Evolutionary conservation across 2,888 invertebrate species (phyloP), one percentile per base, ranked within the genome.

Genomic region (Choristoneura rosaceana): DNA sequence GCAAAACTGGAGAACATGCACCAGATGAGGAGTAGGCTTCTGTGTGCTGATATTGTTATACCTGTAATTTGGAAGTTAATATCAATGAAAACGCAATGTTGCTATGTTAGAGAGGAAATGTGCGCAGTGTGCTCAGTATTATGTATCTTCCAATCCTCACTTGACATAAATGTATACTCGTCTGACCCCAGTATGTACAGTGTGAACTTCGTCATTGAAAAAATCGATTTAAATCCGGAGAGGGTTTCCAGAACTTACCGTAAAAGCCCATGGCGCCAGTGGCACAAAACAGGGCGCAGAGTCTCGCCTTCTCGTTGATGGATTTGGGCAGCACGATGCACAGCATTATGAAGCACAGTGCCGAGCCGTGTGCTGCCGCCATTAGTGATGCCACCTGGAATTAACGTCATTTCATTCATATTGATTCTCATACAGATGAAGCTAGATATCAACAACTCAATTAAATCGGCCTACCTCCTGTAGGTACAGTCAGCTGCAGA

Each of bases 231-330:
- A 4, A 38, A 38, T 3, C 38, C 7, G 7, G 7, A 7, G 38
- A 38, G 38, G 38, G 38, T 38, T 38, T 38, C 5, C 4, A 12
- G 12, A 43, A 47, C 90, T 92, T 86, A 95, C 95, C 94, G 75
- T 95, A 94, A 81, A 95, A 95, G 61, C 95, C 95, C 45, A 93
- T 74, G 10, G 95, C 93, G 25, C 95, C 95, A 33, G 92, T 82
- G 66, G 94, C 86, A 74, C 95, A 95, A 79, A 95, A 90, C 0
- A 85, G 81, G 1, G 89, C 87, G 73, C 92, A 91, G 14, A 94
- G 79, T 38, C 90, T 83, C 3, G 90, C 84, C 75, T 91, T 92
- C 75, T 91, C 90, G 71, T 93, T 92, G 65, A 91, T 85, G 2
- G 90, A 84, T 69, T 89, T 87, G 0, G 94, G 92, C 71, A 94